Base-by-base conservation (phyloP, 2,113 vertebrate genomes). In the Poeciliopsis prolifica region DNA sequence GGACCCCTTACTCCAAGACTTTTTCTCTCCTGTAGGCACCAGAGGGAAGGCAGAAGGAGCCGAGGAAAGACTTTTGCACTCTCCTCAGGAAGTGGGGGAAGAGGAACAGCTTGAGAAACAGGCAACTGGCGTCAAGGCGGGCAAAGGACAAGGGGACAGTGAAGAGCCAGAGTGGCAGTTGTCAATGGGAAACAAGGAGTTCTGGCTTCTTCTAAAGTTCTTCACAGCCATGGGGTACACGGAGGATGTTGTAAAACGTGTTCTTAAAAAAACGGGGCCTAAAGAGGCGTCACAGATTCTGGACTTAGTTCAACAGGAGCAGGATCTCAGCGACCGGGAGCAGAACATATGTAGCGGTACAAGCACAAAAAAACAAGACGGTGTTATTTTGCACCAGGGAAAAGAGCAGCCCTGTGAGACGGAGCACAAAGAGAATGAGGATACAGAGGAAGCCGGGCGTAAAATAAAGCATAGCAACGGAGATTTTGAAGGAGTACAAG, bases 151-250 rank as follows among this genome's bases (percentile, higher is more conserved):
- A 2, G 28, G 51, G 6, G 31, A 31, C 7, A 66, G 54, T 22
- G 74, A 74, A 3, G 83, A 78, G 6, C 61, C 44, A 24, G 65
- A 86, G 4, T 0, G 10, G 13, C 72, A 86, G 7, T 33, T 87
- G 22, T 88, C 92, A 0, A 69, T 75, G 2, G 85, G 83, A 10
- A 92, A 90, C 73, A 89, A 91, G 66, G 94, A 95, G 72, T 93
- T 94, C 1, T 78, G 85, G 68, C 94, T 95, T 48, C 91, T 93
- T 24, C 61, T 95, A 42, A 94, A 93, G 80, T 96, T 95, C 74
- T 95, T 96, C 83, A 95, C 94, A 0, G 93, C 94, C 22, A 96
- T 96, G 95, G 95, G 95, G 4, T 96, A 94, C 77, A 89, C 90
- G 0, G 93, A 95, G 58, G 80, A 91, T 0, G 91, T 94, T 0